Conservation (phyloP, 2,888 invertebrate species). For the Rotaria sp. region DNA sequence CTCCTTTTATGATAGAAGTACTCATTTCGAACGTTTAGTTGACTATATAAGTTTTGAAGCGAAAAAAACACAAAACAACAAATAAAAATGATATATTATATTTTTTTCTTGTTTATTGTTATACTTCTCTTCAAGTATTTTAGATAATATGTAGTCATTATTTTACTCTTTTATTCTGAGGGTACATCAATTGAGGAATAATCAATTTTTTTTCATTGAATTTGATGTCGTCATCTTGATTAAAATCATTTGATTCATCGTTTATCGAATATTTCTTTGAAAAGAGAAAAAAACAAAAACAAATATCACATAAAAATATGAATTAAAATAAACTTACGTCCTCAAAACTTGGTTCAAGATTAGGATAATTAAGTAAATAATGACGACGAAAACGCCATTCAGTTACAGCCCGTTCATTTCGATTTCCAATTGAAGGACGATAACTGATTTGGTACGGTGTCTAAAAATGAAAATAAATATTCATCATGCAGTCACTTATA, state of each 20-base stretch:
- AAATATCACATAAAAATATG: neutral
- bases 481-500: too few species aligned
- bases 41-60: neutral
- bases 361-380: neutral
- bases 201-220: neutral
- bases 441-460: neutral
- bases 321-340: neutral
- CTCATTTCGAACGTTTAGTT: neutral
- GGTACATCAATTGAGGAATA: neutral
- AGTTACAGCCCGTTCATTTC: neutral
- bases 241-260: neutral
- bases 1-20: neutral
- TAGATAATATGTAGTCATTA: neutral
- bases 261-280: neutral
- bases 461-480: neutral
- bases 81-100: neutral
- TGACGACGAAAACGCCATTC: constrained; percentile 8
- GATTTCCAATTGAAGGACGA: neutral
- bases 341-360: neutral
- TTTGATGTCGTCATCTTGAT: neutral
- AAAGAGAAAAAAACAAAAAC: neutral
- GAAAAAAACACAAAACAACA: neutral
- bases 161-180: neutral
- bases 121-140: neutral
- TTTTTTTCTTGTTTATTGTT: neutral